Conservation (phyloP, 1,140 invertebrate genomes). For the Littorina saxatilis region DNA sequence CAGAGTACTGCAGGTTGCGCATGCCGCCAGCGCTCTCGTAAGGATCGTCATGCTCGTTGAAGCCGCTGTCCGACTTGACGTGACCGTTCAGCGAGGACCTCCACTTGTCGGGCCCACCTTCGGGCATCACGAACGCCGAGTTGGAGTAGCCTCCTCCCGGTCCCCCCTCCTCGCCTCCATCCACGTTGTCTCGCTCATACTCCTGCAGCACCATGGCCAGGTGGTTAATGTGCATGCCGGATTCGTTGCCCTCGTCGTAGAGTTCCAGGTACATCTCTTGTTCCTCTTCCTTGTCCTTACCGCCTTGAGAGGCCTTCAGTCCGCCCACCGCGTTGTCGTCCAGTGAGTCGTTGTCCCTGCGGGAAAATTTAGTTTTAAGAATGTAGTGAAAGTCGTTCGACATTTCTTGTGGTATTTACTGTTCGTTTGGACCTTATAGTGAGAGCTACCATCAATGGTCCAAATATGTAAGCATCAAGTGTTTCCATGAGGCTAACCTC, state of each 20-base stretch:
- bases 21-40: background rate
- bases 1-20: conserved; percentile 2
- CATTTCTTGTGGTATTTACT: too few relatives aligned
- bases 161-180: background rate
- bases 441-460: too few relatives aligned
- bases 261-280: conserved; percentile 37
- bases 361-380: too few relatives aligned
- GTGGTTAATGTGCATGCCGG: conserved; percentile 26
- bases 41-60: conserved; percentile 14
- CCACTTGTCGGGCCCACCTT: background rate
- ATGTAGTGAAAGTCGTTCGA: too few relatives aligned
- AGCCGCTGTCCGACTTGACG: conserved; percentile 30
- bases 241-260: conserved; percentile 5
- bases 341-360: background rate
- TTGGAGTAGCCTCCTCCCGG: background rate
- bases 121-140: background rate
- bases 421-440: too few relatives aligned
- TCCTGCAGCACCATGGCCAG: conserved; percentile 29
- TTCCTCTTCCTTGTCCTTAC: conserved; percentile 27
- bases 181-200: conserved; percentile 11
- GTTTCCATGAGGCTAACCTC: too few relatives aligned
- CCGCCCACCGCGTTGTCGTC: conserved; percentile 30
- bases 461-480: too few relatives aligned
- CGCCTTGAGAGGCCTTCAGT: background rate
- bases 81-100: background rate